Evolutionary conservation across 2,797 vertebrate genomes (phyloP).

Genomic region (Sitta carolinensis): DNA sequence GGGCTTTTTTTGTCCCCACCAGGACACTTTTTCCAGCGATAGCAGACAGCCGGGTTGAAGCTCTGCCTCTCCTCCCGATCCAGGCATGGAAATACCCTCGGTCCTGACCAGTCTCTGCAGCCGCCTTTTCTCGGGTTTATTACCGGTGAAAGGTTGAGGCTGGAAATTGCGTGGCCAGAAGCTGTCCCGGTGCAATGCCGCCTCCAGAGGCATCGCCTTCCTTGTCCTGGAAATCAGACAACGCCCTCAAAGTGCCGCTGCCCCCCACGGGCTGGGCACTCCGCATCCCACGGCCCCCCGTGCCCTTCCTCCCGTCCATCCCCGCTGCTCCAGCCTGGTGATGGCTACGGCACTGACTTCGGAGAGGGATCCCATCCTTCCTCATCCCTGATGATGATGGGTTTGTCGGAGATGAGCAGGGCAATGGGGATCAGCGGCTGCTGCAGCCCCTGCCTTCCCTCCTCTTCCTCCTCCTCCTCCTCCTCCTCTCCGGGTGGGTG

Average conservation of each 20-base stretch:
- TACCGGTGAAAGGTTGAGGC: accelerated
- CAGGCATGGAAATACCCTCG: neutral
- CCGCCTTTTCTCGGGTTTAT: accelerated
- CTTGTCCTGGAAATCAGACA: neutral
- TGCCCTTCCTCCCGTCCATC: neutral
- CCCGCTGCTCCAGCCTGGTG: neutral
- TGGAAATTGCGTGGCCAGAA: accelerated
- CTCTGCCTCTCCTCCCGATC: neutral
- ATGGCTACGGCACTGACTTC: accelerated
- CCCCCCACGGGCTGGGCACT: accelerated
- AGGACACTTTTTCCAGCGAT: neutral
- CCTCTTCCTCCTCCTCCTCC: neutral
- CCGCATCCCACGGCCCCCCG: accelerated
- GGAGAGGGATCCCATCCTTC: neutral
- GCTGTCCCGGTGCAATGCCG: accelerated
- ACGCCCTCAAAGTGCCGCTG: neutral
- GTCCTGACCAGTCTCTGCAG: accelerated
- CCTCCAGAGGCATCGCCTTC: accelerated
- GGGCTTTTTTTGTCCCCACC: accelerated
- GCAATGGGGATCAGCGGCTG: neutral
- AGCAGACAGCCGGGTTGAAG: neutral
- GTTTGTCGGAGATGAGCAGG: conserved; percentile 47
- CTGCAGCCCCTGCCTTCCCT: neutral
- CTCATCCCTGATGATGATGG: conserved; percentile 8
- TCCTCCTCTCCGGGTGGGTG: neutral